Conservation (phyloP, 2,113 vertebrate species). For the Empidonax alnorum region DNA sequence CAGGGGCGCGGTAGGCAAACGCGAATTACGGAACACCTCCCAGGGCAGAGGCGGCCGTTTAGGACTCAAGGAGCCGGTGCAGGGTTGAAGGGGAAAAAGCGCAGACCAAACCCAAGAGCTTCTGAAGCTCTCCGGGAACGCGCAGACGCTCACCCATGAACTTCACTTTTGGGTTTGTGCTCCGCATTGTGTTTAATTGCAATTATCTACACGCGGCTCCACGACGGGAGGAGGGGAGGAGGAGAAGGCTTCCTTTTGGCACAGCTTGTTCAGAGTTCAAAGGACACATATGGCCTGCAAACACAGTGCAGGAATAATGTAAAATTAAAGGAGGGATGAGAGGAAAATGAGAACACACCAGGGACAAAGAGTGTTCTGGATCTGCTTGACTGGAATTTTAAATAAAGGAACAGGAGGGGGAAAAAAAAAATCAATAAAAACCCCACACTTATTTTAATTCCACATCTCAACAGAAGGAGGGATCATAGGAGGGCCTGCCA, state of each 20-base stretch:
- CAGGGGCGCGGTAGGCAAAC: not conserved
- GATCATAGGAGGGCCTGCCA: not conserved
- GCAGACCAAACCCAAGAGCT: not conserved
- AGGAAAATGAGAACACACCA: constrained; percentile 24
- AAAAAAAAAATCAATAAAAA: not conserved
- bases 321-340: constrained; percentile 9
- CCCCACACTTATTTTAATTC: not conserved
- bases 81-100: not conserved
- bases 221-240: not conserved
- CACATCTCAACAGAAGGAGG: not conserved
- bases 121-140: not conserved
- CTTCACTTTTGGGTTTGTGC: not conserved
- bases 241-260: constrained; percentile 47
- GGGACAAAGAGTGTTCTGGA: not conserved
- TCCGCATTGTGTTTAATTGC: not conserved
- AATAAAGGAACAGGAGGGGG: not conserved
- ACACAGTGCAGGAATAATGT: constrained; percentile 4
- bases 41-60: not conserved
- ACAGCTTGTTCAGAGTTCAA: constrained; percentile 43
- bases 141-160: not conserved
- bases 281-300: constrained; percentile 42
- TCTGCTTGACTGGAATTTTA: constrained; percentile 19
- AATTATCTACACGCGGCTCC: not conserved
- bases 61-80: not conserved
- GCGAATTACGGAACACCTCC: not conserved